A percentile compares a stretch with the other conserved stretches of the same genome.
These are phyloP conservation scores for Scartelaos histophorus DNA, from an alignment of 2,113 vertebrate genomes.

Conservation along the genomic window DNA sequence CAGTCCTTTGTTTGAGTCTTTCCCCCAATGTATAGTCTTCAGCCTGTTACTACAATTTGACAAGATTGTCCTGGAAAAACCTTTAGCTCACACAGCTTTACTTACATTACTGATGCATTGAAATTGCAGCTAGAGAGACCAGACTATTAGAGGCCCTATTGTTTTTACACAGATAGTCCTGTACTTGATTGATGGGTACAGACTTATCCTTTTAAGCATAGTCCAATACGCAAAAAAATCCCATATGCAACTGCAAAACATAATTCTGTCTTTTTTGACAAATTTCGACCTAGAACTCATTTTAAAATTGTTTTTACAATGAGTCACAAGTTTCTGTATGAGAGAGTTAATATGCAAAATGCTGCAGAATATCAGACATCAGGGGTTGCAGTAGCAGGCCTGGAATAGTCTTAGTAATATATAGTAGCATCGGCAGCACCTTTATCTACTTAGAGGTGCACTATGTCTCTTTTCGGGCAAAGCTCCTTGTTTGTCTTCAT, in stretches of 20 bases:
- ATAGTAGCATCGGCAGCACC: too few relatives aligned
- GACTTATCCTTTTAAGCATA: neutral
- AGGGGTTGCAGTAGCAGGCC: too few relatives aligned
- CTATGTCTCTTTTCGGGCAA: too few relatives aligned
- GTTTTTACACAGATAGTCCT: constrained; percentile 9
- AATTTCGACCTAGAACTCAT: neutral
- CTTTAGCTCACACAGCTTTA: constrained; percentile 21
- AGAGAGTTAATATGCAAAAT: neutral
- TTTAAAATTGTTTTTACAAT: neutral
- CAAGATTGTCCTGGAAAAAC: constrained; percentile 38
- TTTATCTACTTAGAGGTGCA: too few relatives aligned
- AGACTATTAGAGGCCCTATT: constrained; percentile 4
- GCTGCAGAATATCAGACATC: neutral
- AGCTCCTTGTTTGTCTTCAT: too few relatives aligned
- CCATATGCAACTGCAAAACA: neutral
- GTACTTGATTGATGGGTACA: neutral
- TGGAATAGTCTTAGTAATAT: too few relatives aligned
- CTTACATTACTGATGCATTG: constrained; percentile 38
- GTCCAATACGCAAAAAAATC: neutral
- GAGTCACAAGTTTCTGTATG: neutral
- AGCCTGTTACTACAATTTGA: constrained; percentile 36
- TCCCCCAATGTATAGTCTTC: constrained; percentile 36
- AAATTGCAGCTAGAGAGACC: neutral
- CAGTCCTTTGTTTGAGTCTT: constrained; percentile 38
- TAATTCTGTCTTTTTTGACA: neutral